Evolutionary conservation across 2,797 vertebrate species (phyloP), one percentile per base, ranked within the genome.

Genomic region (Sphenopsis melanotis): DNA sequence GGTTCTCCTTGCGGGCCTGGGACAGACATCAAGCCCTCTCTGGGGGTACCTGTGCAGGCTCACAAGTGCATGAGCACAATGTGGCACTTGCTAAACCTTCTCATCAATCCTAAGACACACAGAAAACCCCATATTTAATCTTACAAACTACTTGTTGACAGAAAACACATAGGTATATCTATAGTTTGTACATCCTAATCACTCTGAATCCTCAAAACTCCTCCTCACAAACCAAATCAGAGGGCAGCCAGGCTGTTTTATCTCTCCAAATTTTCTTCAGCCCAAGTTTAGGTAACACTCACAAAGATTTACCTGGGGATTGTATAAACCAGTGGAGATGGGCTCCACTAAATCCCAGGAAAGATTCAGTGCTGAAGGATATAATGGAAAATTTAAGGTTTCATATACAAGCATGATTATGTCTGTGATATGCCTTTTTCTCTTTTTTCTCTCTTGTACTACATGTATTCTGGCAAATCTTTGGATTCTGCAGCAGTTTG

Each of bases 171-270:
- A 3, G 3, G 3, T 63, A 12, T 32, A 27, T 18, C 16, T 49
- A 5, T 15, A 2, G 0, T 34, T n/a, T 12, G 23, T 47, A 34
- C 12, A 10, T 7, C 11, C 11, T 39, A 13, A 61, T n/a, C 13
- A 41, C 10, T 30, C 3, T 2, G 2, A 68, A 66, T 61, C 22
- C 30, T 61, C 18, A 15, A 20, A 29, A 9, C 6, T 80, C 6
- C n/a, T 23, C 17, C 12, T 74, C n/a, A 29, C 26, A 86, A 76
- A 30, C 3, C 4, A 56, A 61, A 78, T 10, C 32, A 56, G 49
- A 56, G 23, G 11, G 9, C 27, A 93, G 22, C 7, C 20, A 29
- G 22, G 8, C 3, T 46, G 15, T 17, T 83, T 27, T 37, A 27
- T 32, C 8, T 56, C n/a, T 46, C 19, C 23, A 65, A 14, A 61